phyloP scores from a whole-genome alignment of 2,113 vertebrate species.

The Diadophis punctatus region DNA sequence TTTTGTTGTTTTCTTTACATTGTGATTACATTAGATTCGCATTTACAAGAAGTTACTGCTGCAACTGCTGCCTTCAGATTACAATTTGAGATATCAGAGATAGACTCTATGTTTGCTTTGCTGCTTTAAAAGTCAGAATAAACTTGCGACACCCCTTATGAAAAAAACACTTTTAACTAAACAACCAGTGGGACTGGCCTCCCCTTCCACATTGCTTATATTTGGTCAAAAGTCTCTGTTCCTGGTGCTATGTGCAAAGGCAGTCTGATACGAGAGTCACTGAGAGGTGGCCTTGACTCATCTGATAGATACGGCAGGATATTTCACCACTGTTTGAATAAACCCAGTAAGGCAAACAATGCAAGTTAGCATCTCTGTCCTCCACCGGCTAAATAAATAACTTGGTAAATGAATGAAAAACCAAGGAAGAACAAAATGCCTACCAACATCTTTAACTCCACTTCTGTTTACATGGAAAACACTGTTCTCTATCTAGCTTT shows the following conservation, averaged over 20 bases:
- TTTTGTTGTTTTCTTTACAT: background rate
- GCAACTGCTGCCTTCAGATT: constrained; percentile 10
- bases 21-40: background rate
- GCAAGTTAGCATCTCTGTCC: constrained; percentile 8
- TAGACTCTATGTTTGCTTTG: background rate
- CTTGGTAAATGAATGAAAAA: background rate
- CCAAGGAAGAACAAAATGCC: background rate
- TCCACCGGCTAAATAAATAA: background rate
- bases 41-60: constrained; percentile 37
- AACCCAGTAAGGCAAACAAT: constrained; percentile 47
- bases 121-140: background rate
- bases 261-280: constrained; percentile 33
- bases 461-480: background rate
- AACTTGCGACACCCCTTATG: constrained; percentile 10
- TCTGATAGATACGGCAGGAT: background rate
- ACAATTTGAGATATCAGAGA: background rate
- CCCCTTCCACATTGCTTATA: background rate
- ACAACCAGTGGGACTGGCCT: background rate
- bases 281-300: constrained; percentile 32
- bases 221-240: background rate
- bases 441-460: background rate
- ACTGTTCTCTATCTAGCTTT: background rate
- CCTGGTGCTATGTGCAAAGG: background rate
- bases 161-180: constrained; percentile 42
- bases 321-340: constrained; percentile 39